These are phyloP conservation scores for Epinephelus lanceolatus DNA, from an alignment of 2,113 vertebrate species.

Conservation along the genomic window DNA sequence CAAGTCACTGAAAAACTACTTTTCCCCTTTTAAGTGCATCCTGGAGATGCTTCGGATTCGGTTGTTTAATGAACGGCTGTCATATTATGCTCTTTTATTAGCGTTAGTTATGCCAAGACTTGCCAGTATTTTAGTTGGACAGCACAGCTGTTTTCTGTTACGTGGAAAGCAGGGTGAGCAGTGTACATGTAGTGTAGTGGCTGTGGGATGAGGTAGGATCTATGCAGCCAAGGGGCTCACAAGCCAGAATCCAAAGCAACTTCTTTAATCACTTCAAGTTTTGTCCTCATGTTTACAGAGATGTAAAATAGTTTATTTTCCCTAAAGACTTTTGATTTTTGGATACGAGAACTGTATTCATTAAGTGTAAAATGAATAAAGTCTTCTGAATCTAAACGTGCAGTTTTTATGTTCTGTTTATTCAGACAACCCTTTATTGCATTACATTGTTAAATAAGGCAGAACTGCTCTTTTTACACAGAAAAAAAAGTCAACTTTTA, in stretches of 20 bases:
- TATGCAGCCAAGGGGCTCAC: constrained; percentile 56
- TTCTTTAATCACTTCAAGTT: constrained; percentile 21
- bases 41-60: constrained; percentile 29
- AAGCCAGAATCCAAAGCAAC: constrained; percentile 68
- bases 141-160: constrained; percentile 13
- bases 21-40: constrained; percentile 13
- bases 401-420: constrained; percentile 70
- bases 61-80: neutral
- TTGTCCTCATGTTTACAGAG: constrained; percentile 67
- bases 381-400: constrained; percentile 26
- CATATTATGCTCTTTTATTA: neutral
- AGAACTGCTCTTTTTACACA: constrained; percentile 70
- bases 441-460: constrained; percentile 83
- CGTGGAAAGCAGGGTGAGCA: neutral
- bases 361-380: constrained; percentile 50
- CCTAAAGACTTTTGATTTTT: constrained; percentile 61
- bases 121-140: neutral
- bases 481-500: constrained; percentile 67
- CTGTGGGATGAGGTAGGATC: constrained; percentile 24
- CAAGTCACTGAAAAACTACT: neutral
- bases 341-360: constrained; percentile 55
- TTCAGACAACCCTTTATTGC: constrained; percentile 83
- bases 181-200: neutral
- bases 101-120: constrained; percentile 6
- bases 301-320: constrained; percentile 78